Conservation (phyloP, 2,113 vertebrate genomes). For the Passer montanus region DNA sequence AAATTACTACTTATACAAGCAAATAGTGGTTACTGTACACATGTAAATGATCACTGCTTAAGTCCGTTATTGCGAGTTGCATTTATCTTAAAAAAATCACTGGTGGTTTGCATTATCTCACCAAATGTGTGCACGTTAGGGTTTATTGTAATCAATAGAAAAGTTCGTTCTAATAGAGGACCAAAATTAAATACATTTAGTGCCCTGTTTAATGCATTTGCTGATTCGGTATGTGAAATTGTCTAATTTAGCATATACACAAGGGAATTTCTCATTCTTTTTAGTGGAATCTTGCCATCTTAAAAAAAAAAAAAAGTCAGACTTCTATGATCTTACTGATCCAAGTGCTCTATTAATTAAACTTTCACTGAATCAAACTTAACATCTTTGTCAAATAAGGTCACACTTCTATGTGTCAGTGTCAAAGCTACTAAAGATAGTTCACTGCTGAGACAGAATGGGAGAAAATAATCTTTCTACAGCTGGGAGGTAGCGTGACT, state of each 20-base stretch:
- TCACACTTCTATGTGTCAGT: conserved; percentile 46
- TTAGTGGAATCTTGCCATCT: background rate
- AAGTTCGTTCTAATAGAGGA: background rate
- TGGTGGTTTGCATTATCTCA: background rate
- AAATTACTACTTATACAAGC: background rate
- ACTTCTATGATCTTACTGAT: background rate
- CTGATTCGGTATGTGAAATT: background rate
- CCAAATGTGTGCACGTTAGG: rapidly evolving
- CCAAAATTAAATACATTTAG: background rate
- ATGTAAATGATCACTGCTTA: background rate
- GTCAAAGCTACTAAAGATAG: conserved; percentile 39
- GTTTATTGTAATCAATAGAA: background rate
- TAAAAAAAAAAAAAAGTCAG: background rate
- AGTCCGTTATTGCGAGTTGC: background rate
- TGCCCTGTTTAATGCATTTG: background rate
- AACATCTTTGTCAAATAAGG: conserved; percentile 40
- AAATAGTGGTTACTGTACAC: background rate
- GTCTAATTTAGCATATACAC: background rate
- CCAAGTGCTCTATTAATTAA: conserved; percentile 23
- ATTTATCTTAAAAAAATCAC: background rate
- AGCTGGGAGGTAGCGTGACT: background rate
- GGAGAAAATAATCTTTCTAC: background rate
- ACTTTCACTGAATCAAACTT: conserved; percentile 39
- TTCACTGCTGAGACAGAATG: background rate
- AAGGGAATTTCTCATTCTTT: background rate